Percentiles rank a stretch among this genome's conserved stretches.
These are phyloP conservation scores for Teleogryllus oceanicus DNA, from an alignment of 2,888 invertebrate species.

Conservation along the genomic window DNA sequence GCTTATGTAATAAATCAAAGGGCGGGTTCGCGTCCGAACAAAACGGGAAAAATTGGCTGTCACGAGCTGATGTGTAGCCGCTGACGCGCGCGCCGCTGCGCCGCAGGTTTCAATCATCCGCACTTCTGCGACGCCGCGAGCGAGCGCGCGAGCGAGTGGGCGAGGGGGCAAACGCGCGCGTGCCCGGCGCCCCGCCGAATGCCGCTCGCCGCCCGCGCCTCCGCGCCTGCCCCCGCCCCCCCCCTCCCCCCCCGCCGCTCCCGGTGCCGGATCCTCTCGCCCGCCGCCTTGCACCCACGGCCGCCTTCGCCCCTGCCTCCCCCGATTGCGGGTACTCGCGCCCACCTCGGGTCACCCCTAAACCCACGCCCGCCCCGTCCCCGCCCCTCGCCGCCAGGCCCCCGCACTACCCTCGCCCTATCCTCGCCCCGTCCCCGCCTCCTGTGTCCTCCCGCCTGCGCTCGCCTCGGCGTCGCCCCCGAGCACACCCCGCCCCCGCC, in stretches of 20 bases:
- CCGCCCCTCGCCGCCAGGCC: too few species aligned
- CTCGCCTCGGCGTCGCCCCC: too few species aligned
- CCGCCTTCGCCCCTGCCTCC: too few species aligned
- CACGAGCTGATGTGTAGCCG: constrained; percentile 18
- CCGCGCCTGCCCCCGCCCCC: not conserved
- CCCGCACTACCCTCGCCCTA: too few species aligned
- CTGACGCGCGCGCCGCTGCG: constrained; percentile 1
- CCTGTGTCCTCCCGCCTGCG: too few species aligned
- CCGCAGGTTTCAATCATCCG: constrained; percentile 18
- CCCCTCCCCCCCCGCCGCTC: not conserved
- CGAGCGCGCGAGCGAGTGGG: not conserved
- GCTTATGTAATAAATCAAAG: constrained; percentile 18
- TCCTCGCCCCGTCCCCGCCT: too few species aligned
- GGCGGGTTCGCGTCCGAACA: constrained; percentile 1
- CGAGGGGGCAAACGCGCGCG: not conserved
- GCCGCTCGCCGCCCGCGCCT: not conserved
- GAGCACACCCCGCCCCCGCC: too few species aligned
- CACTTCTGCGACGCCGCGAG: not conserved
- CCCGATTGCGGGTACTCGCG: too few species aligned
- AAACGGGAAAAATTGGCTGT: constrained; percentile 9
- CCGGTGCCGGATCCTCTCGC: too few species aligned
- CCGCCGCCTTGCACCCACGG: too few species aligned
- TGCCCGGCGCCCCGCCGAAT: not conserved
- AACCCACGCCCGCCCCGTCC: too few species aligned
- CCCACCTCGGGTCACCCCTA: too few species aligned